Evolutionary conservation across 2,888 invertebrate species (phyloP).

Genomic region (Pachliopta kotzebuea): DNA sequence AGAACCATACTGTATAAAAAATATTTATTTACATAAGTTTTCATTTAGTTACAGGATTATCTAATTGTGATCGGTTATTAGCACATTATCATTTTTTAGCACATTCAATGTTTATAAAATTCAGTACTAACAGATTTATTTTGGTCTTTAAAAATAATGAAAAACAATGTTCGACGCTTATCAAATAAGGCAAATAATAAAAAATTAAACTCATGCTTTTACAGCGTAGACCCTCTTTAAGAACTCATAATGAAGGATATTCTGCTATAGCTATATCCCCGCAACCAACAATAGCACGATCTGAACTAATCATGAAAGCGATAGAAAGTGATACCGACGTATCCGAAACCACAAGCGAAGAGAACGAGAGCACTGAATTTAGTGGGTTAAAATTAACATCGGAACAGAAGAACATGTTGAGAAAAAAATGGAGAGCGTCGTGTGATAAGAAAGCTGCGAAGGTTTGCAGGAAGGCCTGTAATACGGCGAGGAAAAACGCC

Average conservation of each 20-base stretch:
- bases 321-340: constrained; percentile 1
- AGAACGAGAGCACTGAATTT: constrained; percentile 21
- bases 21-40: no score
- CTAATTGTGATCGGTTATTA: no score
- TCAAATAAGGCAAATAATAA: no score
- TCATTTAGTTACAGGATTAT: no score
- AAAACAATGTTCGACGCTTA: no score
- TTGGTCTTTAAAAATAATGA: no score
- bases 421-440: constrained; percentile 37
- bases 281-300: not conserved
- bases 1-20: no score
- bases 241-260: not conserved
- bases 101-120: no score
- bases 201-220: not conserved
- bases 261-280: not conserved
- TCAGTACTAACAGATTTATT: no score
- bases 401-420: constrained; percentile 33
- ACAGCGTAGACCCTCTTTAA: constrained; percentile 1
- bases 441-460: constrained; percentile 42
- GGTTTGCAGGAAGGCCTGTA: constrained; percentile 43
- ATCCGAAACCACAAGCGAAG: not conserved
- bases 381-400: constrained; percentile 31
- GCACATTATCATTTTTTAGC: no score
- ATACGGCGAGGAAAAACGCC: constrained; percentile 34
- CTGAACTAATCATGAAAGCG: not conserved